Percentiles rank a stretch among this genome's conserved stretches.
phyloP scores from a whole-genome alignment of 2,888 invertebrate species.

The Malthinus seriepunctatus region DNA sequence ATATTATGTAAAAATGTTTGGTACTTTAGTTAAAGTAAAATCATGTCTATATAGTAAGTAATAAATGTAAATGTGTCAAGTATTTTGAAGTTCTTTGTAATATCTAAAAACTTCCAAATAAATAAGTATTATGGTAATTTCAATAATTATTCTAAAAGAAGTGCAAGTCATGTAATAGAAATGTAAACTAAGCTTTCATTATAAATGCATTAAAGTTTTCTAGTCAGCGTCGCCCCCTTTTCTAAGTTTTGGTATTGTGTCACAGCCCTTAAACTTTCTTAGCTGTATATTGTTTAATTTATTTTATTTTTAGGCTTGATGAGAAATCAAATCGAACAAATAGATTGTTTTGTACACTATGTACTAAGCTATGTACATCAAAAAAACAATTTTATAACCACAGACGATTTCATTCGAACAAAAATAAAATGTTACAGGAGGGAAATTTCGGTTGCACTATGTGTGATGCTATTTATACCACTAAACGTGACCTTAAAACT shows the following conservation, averaged over 20 bases:
- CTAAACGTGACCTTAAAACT: neutral
- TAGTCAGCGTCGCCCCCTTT: too few species aligned
- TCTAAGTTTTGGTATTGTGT: too few species aligned
- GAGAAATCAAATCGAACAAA: neutral
- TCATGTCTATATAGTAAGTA: too few species aligned
- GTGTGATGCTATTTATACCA: neutral
- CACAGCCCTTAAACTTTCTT: neutral
- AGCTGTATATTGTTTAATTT: neutral
- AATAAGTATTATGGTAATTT: too few species aligned
- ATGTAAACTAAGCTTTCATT: neutral
- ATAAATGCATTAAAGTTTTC: too few species aligned
- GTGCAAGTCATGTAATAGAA: neutral
- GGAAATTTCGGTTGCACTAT: neutral
- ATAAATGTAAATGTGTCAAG: too few species aligned
- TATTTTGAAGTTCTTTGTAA: too few species aligned
- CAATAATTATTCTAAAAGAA: too few species aligned
- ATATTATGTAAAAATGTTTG: too few species aligned
- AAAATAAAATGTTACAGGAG: neutral
- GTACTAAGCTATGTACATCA: neutral
- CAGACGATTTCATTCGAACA: neutral
- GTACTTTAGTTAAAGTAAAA: too few species aligned
- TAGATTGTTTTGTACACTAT: neutral
- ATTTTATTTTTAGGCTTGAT: neutral
- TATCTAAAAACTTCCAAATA: too few species aligned
- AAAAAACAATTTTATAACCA: conserved; percentile 2